phyloP scores from a whole-genome alignment of 2,888 invertebrate species.

The Ryuthela nishihirai region DNA sequence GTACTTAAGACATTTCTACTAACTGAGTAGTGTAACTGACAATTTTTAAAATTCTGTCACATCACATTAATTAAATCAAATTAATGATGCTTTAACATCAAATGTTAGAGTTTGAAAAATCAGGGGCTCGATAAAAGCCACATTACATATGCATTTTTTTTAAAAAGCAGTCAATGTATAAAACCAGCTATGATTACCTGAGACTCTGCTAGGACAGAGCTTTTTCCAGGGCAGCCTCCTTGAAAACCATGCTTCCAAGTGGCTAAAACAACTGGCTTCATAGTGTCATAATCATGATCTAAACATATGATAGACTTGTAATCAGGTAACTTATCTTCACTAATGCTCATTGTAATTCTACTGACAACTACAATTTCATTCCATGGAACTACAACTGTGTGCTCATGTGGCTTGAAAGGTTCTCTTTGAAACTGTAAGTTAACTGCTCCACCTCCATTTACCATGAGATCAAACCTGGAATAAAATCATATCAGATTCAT shows the following conservation, averaged over 20 bases:
- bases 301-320: constrained; percentile 60
- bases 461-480: constrained; percentile 93
- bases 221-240: constrained; percentile 73
- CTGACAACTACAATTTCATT: constrained; percentile 90
- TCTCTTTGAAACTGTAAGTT: constrained; percentile 93
- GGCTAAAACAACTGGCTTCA: constrained; percentile 80
- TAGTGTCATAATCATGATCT: constrained; percentile 79
- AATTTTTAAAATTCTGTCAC: too few species aligned
- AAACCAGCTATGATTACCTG: constrained; percentile 63
- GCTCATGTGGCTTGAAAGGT: constrained; percentile 82
- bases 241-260: constrained; percentile 88
- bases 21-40: too few species aligned
- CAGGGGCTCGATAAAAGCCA: too few species aligned
- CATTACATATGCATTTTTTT: too few species aligned
- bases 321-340: constrained; percentile 40
- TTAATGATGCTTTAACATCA: too few species aligned
- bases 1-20: too few species aligned
- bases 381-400: constrained; percentile 93
- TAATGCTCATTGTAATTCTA: constrained; percentile 42
- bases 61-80: too few species aligned
- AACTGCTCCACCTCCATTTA: constrained; percentile 97
- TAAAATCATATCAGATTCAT: too few species aligned
- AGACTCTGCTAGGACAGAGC: constrained; percentile 84
- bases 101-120: too few species aligned
- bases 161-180: too few species aligned